phyloP scores from a whole-genome alignment of 2,113 vertebrate genomes.

The Apteryx mantelli region DNA sequence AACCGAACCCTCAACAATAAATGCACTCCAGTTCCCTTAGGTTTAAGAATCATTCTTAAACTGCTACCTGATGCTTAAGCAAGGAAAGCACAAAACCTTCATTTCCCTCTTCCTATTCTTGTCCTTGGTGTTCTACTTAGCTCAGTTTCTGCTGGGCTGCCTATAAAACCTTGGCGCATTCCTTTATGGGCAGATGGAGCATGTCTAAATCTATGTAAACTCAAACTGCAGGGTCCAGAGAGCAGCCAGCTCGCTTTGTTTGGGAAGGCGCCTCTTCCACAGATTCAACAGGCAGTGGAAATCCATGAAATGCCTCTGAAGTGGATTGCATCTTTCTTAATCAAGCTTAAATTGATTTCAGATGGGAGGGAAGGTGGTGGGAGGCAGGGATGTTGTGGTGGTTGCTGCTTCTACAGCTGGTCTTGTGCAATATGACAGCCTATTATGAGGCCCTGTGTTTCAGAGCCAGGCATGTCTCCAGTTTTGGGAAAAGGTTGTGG shows the following conservation, averaged over 20 bases:
- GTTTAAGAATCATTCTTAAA: not conserved
- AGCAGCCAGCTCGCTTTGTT: not conserved
- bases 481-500: not conserved
- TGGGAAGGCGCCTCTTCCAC: not conserved
- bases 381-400: not conserved
- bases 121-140: not conserved
- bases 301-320: not conserved
- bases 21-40: not conserved
- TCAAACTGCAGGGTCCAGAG: not conserved
- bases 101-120: not conserved
- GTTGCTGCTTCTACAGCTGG: not conserved
- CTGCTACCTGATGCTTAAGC: not conserved
- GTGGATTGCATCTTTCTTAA: no score
- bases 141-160: no score
- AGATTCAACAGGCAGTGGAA: not conserved
- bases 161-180: fast-evolving
- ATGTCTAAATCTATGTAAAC: not conserved
- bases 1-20: not conserved
- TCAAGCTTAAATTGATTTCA: no score
- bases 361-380: not conserved
- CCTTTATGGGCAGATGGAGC: not conserved
- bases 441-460: not conserved
- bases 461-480: not conserved
- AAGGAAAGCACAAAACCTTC: not conserved
- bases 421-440: not conserved